A percentile compares a stretch with the other conserved stretches of the same genome.
phyloP scores from a whole-genome alignment of 2,888 invertebrate genomes.

The Anarsia innoxiella region DNA sequence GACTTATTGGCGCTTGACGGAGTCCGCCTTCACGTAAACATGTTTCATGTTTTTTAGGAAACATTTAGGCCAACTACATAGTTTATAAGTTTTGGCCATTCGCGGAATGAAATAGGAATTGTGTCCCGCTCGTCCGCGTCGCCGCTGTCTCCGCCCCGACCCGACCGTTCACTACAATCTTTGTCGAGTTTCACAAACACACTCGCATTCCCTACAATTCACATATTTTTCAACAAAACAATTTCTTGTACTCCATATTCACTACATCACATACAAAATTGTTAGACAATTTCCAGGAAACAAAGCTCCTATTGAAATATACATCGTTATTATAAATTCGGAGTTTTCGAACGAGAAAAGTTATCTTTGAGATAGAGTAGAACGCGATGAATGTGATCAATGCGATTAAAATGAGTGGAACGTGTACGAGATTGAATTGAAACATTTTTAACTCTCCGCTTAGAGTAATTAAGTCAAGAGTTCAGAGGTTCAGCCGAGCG shows the following conservation, averaged over 20 bases:
- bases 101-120: slow-evolving; percentile 32
- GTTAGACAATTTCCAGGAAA: too few relatives aligned
- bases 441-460: slow-evolving; percentile 28
- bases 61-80: slow-evolving; percentile 39
- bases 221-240: too few relatives aligned
- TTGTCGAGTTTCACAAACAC: background rate
- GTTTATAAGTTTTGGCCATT: slow-evolving; percentile 42
- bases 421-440: slow-evolving; percentile 22
- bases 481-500: too few relatives aligned
- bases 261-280: too few relatives aligned
- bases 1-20: slow-evolving; percentile 33
- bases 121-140: background rate
- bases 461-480: slow-evolving; percentile 28
- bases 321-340: background rate
- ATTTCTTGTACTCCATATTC: too few relatives aligned
- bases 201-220: background rate
- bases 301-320: too few relatives aligned
- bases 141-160: background rate
- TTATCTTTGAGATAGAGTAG: background rate
- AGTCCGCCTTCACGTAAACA: slow-evolving; percentile 46
- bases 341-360: slow-evolving; percentile 1
- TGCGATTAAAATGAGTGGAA: background rate
- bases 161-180: background rate
- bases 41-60: slow-evolving; percentile 54
- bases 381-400: slow-evolving; percentile 3